Evolutionary conservation across 2,113 vertebrate species (phyloP).

Genomic region (Polypterus senegalus): DNA sequence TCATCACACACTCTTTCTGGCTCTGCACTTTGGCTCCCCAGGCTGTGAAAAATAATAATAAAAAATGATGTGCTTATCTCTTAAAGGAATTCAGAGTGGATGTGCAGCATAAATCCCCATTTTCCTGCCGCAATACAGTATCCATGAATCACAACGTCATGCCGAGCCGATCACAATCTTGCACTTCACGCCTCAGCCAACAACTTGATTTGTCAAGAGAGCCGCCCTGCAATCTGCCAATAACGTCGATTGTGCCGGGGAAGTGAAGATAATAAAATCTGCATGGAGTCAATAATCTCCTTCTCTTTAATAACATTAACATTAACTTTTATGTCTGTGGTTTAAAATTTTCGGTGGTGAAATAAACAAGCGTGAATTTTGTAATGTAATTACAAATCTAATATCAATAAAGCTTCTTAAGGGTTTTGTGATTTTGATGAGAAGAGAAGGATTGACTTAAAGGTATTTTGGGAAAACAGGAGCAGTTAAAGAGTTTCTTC

Average conservation of each 20-base stretch:
- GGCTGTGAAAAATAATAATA: too few relatives aligned
- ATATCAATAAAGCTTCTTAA: too few relatives aligned
- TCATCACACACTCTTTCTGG: too few relatives aligned
- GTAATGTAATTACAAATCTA: too few relatives aligned
- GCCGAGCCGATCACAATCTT: constrained; percentile 52
- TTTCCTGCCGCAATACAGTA: constrained; percentile 43
- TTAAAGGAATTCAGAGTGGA: constrained; percentile 43
- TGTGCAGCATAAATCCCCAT: constrained; percentile 50
- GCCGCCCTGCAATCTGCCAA: constrained; percentile 39
- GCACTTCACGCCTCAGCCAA: constrained; percentile 55
- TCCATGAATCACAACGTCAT: constrained; percentile 51
- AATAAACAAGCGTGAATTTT: too few relatives aligned
- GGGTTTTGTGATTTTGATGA: too few relatives aligned
- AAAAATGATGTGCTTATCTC: constrained; percentile 48
- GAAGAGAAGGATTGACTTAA: too few relatives aligned
- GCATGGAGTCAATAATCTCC: constrained; percentile 43
- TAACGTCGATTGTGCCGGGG: constrained; percentile 41
- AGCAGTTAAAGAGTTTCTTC: too few relatives aligned
- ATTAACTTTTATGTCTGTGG: constrained; percentile 13
- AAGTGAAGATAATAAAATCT: constrained; percentile 46
- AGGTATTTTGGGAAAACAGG: too few relatives aligned
- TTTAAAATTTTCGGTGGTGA: too few relatives aligned
- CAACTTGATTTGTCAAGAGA: constrained; percentile 65
- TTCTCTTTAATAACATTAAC: constrained; percentile 34
- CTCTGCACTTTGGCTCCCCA: too few relatives aligned